phyloP scores from a whole-genome alignment of 2,113 vertebrate genomes.

The Bucco capensis region DNA sequence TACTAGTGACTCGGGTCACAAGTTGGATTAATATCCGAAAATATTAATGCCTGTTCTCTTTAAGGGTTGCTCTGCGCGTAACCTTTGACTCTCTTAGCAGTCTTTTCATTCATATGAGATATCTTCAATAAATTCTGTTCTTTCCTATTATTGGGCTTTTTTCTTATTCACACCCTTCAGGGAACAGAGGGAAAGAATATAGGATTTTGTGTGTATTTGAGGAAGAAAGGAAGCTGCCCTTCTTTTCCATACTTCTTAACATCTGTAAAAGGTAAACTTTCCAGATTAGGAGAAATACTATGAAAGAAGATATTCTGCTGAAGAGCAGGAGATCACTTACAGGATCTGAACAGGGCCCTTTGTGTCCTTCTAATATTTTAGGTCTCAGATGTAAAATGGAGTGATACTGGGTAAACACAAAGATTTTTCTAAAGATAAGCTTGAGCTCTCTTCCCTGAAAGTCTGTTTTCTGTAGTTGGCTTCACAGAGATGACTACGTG shows the following conservation, averaged over 20 bases:
- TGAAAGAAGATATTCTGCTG: neutral
- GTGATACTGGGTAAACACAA: neutral
- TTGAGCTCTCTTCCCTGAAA: neutral
- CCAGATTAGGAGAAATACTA: neutral
- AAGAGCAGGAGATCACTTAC: neutral
- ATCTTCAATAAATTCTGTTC: neutral
- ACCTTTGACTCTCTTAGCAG: neutral
- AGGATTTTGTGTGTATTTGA: neutral
- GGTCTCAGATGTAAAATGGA: neutral
- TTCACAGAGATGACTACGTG: neutral
- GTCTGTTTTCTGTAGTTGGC: fast-evolving
- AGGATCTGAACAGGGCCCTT: neutral
- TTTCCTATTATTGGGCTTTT: neutral
- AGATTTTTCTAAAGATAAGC: neutral
- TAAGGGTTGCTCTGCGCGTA: neutral
- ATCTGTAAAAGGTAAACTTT: neutral
- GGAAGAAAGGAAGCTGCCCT: neutral
- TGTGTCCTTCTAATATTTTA: neutral
- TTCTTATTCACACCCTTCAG: neutral
- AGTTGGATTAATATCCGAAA: constrained; percentile 8
- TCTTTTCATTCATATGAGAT: neutral
- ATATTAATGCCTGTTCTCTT: constrained; percentile 5
- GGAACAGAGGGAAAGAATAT: neutral
- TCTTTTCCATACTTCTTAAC: neutral
- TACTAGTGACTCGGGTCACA: neutral